These are phyloP conservation scores for Drosophila subquinaria DNA, from an alignment of 2,888 invertebrate genomes.

Conservation along the genomic window DNA sequence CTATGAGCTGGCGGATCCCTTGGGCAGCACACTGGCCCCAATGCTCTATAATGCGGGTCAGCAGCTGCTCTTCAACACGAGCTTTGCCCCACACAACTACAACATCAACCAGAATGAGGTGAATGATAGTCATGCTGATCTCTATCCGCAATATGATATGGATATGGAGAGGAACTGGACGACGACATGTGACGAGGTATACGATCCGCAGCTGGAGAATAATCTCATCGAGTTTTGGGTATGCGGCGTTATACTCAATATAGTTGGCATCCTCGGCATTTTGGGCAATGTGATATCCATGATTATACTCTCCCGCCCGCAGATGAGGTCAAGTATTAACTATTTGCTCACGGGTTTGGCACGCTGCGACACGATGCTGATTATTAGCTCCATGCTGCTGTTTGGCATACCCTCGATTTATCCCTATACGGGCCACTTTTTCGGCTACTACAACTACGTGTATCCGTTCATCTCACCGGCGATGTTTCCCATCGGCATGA, in stretches of 20 bases:
- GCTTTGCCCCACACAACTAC: slow-evolving; percentile 1
- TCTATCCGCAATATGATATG: slow-evolving; percentile 44
- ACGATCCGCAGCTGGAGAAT: slow-evolving; percentile 73
- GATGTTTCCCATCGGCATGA: slow-evolving; percentile 93
- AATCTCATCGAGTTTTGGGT: slow-evolving; percentile 92
- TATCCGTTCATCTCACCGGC: slow-evolving; percentile 93
- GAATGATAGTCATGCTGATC: slow-evolving; percentile 40
- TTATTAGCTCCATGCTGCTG: slow-evolving; percentile 93
- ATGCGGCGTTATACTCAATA: slow-evolving; percentile 92
- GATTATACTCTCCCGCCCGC: slow-evolving; percentile 95
- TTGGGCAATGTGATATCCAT: slow-evolving; percentile 96
- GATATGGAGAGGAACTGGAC: slow-evolving; percentile 59
- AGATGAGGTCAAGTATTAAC: slow-evolving; percentile 98
- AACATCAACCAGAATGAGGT: neutral
- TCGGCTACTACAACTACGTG: slow-evolving; percentile 91
- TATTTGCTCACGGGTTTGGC: slow-evolving; percentile 97
- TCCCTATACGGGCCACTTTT: slow-evolving; percentile 92
- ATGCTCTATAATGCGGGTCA: slow-evolving; percentile 27
- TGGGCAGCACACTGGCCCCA: slow-evolving; percentile 39
- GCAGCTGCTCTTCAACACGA: slow-evolving; percentile 25
- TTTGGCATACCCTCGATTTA: slow-evolving; percentile 95
- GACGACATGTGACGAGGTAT: slow-evolving; percentile 71
- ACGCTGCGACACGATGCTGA: slow-evolving; percentile 95
- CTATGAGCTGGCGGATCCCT: slow-evolving; percentile 56
- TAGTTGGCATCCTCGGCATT: slow-evolving; percentile 93